Evolutionary conservation across 2,888 invertebrate species (phyloP), one percentile per base, ranked within the genome.

Genomic region (Boloria euphrosyne): DNA sequence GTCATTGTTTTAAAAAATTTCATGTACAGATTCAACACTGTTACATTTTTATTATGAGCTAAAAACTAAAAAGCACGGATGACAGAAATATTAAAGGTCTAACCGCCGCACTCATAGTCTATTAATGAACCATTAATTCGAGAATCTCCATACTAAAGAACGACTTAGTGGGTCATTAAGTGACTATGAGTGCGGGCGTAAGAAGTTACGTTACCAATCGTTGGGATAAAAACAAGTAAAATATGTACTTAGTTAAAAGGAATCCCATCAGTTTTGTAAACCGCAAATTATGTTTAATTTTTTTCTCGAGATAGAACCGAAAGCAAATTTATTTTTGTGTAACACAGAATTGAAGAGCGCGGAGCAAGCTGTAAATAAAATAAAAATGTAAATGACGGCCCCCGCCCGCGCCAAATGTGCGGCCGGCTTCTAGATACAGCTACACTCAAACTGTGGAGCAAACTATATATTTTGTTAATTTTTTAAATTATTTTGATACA

Each of bases 301-400:
- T 69, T 69, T 67, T 43, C 65, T 55, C 38, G 62, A 66, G 46
- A 66, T 57, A 61, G 68, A 52, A 57, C 70, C 68, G 51, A 65
- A 70, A 69, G 67, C 69, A 71, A 68, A 70, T 70, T 71, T 71
- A 69, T 67, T 67, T 67, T 70, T 64, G 64, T 71, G 67, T 69
- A 59, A 71, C 69, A 67, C 67, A 64, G 69, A 62, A 73, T 61
- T 67, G 72, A 70, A 66, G 69, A 65, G 66, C 65, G 64, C 61
- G 49, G 57, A 54, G 70, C 66, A 63, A 71, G 73, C 71, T 73
- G 77, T 78, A 79, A 79, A 78, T 78, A 79, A 78, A 78, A 79
- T 79, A 78, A 79, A 78, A 78, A 78, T 80, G 79, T 78, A 79
- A 79, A 80, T 80, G 75, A 71, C 59, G 64, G 61, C 68, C 70